Evolutionary conservation across 2,113 vertebrate species (phyloP).

Genomic region (Ranitomeya variabilis): DNA sequence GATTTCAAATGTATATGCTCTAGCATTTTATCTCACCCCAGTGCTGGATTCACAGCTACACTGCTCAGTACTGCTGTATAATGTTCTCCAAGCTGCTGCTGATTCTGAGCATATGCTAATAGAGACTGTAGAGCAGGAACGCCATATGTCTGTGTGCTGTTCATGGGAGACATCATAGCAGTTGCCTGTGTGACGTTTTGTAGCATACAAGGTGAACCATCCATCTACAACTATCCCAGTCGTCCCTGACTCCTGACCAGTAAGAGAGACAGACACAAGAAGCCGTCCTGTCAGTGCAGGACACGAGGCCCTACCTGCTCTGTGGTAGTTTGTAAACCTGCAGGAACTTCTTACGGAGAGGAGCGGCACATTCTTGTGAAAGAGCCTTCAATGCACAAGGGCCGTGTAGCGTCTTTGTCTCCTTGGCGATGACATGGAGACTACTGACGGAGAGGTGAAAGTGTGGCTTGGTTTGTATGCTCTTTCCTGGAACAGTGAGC

Average conservation of each 20-base stretch:
- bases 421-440: conserved; percentile 80
- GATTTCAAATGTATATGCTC: not conserved
- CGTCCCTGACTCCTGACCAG: not conserved
- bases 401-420: conserved; percentile 76
- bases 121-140: too few species aligned
- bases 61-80: too few species aligned
- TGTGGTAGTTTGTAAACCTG: conserved; percentile 36
- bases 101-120: too few species aligned
- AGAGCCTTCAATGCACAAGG: conserved; percentile 60
- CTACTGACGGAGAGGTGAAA: conserved; percentile 64
- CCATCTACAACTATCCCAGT: not conserved
- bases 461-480: conserved; percentile 62
- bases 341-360: conserved; percentile 65
- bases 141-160: too few species aligned
- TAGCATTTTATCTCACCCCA: too few species aligned
- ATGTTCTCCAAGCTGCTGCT: too few species aligned
- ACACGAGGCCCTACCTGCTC: conserved; percentile 58
- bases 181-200: not conserved
- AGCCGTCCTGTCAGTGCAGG: not conserved
- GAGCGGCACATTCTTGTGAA: conserved; percentile 65
- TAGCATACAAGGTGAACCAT: not conserved
- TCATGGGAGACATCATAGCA: too few species aligned
- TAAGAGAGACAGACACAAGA: not conserved
- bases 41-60: too few species aligned
- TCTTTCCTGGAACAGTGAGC: conserved; percentile 53